A percentile compares a stretch with the other conserved stretches of the same genome.
These are phyloP conservation scores for Notolabrus celidotus DNA, from an alignment of 2,797 vertebrate species.

Conservation along the genomic window DNA sequence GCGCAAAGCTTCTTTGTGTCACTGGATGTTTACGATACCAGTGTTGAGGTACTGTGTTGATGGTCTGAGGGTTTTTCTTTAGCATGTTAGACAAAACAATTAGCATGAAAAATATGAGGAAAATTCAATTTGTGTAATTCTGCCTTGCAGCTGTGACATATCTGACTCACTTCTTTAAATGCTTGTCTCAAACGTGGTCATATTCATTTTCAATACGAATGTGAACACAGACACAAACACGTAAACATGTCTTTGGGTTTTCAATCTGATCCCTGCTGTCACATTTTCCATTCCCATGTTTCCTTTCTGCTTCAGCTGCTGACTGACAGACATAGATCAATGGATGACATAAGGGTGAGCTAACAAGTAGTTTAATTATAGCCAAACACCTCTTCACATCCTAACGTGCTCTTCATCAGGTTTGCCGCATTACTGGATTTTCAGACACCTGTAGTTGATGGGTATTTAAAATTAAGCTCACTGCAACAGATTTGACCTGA, in stretches of 20 bases:
- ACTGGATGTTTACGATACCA: not conserved
- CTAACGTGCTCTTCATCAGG: not conserved
- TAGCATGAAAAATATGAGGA: no score
- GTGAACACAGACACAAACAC: not conserved
- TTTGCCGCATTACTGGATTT: not conserved
- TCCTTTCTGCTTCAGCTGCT: conserved; percentile 39
- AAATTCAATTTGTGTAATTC: no score
- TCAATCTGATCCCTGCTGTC: not conserved
- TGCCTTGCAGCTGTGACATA: no score
- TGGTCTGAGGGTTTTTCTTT: no score
- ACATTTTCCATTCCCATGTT: not conserved
- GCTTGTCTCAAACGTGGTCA: no score
- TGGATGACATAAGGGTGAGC: conserved; percentile 41
- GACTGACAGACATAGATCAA: conserved; percentile 35
- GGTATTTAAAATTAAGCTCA: not conserved
- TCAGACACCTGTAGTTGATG: no score
- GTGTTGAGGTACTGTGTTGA: no score
- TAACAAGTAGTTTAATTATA: conserved; percentile 22
- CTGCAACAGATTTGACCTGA: not conserved
- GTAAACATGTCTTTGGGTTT: not conserved
- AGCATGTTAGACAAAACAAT: no score
- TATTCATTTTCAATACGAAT: no score
- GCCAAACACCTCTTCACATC: conserved; percentile 13
- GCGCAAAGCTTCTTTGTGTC: not conserved
- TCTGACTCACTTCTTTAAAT: no score